Evolutionary conservation across 2,113 vertebrate species (phyloP).

Genomic region (Empidonax alnorum): DNA sequence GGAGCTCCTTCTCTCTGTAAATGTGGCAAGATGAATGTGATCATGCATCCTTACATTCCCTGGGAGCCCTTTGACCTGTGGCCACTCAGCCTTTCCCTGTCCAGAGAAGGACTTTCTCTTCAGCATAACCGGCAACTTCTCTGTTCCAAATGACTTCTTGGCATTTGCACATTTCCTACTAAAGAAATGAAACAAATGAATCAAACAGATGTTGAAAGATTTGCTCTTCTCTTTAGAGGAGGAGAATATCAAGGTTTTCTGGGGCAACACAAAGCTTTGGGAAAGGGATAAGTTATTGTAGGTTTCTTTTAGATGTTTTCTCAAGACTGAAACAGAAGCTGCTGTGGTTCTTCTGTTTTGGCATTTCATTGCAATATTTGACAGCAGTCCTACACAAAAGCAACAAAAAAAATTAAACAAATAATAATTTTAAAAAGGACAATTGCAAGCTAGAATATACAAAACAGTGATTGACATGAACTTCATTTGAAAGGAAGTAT

Average conservation of each 20-base stretch:
- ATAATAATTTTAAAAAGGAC: not conserved
- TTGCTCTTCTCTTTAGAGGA: not conserved
- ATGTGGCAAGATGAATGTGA: not conserved
- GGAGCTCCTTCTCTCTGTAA: not conserved
- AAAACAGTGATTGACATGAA: not conserved
- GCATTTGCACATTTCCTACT: not conserved
- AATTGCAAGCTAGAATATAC: not conserved
- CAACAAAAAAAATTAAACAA: not conserved
- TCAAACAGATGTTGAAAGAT: not conserved
- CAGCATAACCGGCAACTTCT: not conserved
- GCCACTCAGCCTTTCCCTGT: not conserved
- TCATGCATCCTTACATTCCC: not conserved
- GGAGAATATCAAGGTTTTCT: not conserved
- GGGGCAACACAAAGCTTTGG: not conserved
- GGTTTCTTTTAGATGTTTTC: not conserved
- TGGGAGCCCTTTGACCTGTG: not conserved
- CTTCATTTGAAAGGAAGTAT: not conserved
- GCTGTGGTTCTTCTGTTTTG: not conserved
- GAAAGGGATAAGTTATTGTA: not conserved
- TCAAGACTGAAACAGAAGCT: not conserved
- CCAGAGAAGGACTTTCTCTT: not conserved
- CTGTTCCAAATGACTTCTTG: not conserved
- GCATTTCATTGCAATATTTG: not conserved
- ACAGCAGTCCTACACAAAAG: not conserved
- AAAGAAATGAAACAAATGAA: not conserved